phyloP scores from a whole-genome alignment of 2,113 vertebrate genomes.

The Hippocampus abdominalis region DNA sequence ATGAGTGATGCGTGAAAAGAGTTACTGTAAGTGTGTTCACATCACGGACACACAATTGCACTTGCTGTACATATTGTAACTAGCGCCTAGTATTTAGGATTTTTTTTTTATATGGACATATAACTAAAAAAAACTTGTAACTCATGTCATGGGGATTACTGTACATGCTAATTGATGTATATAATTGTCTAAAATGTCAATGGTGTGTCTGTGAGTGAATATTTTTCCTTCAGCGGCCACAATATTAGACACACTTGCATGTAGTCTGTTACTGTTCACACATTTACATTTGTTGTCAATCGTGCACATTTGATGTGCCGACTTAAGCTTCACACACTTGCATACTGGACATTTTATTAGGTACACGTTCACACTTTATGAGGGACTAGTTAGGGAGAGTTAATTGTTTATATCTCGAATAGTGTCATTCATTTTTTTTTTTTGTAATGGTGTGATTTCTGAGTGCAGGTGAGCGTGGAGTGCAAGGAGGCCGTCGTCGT shows the following conservation, averaged over 20 bases:
- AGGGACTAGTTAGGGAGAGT: no score
- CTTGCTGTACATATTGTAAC: conserved; percentile 10
- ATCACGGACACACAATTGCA: conserved; percentile 26
- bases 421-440: not conserved
- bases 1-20: conserved; percentile 25
- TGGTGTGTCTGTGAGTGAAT: conserved; percentile 14
- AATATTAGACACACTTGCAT: not conserved
- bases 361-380: not conserved
- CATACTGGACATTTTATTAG: not conserved
- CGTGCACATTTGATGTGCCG: conserved; percentile 14
- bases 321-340: conserved; percentile 7
- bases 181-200: conserved; percentile 32
- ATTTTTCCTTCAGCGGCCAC: not conserved
- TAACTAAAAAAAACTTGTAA: conserved; percentile 4
- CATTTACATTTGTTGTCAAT: not conserved
- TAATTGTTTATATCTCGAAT: not conserved
- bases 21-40: conserved; percentile 2
- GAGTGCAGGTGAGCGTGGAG: not conserved
- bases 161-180: conserved; percentile 30
- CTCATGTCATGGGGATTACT: conserved; percentile 33
- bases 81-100: conserved; percentile 5
- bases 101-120: conserved; percentile 10
- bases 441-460: not conserved
- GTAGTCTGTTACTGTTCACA: not conserved
- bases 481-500: conserved; percentile 6